These are phyloP conservation scores for Ibycter americanus DNA, from an alignment of 2,797 vertebrate genomes.

Conservation along the genomic window DNA sequence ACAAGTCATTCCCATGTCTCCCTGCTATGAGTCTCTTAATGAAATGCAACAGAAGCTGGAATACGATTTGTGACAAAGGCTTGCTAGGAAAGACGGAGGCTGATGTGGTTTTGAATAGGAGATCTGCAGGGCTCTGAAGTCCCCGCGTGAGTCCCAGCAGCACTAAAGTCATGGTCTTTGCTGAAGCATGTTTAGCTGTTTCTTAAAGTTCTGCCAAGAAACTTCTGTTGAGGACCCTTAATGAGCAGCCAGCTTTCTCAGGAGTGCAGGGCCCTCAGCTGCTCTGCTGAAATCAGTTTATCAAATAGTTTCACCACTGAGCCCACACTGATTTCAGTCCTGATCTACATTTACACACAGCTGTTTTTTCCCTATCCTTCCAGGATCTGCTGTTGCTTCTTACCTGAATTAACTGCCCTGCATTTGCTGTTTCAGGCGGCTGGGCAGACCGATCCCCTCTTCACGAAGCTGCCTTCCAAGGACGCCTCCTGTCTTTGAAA, in stretches of 20 bases:
- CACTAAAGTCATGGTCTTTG: not conserved
- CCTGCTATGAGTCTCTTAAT: not conserved
- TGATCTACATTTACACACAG: not conserved
- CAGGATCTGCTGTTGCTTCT: not conserved
- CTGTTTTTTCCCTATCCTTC: not conserved
- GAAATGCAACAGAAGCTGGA: not conserved
- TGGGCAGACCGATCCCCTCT: slow-evolving; percentile 91
- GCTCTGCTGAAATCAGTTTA: not conserved
- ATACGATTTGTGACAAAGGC: not conserved
- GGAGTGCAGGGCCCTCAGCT: not conserved
- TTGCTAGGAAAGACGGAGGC: not conserved
- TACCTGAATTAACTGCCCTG: not conserved
- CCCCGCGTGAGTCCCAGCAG: not conserved
- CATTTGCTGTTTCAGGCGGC: slow-evolving; percentile 76
- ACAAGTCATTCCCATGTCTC: not conserved
- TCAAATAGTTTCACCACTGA: not conserved
- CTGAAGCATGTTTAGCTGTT: not conserved
- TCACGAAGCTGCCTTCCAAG: slow-evolving; percentile 91
- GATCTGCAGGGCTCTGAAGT: not conserved
- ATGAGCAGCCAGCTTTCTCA: not conserved
- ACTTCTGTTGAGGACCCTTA: not conserved
- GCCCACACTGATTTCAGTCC: not conserved
- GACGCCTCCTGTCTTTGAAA: slow-evolving; percentile 85
- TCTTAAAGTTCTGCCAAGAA: not conserved
- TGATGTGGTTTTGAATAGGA: not conserved